phyloP scores from a whole-genome alignment of 2,113 vertebrate species.

The Triplophysa rosa region DNA sequence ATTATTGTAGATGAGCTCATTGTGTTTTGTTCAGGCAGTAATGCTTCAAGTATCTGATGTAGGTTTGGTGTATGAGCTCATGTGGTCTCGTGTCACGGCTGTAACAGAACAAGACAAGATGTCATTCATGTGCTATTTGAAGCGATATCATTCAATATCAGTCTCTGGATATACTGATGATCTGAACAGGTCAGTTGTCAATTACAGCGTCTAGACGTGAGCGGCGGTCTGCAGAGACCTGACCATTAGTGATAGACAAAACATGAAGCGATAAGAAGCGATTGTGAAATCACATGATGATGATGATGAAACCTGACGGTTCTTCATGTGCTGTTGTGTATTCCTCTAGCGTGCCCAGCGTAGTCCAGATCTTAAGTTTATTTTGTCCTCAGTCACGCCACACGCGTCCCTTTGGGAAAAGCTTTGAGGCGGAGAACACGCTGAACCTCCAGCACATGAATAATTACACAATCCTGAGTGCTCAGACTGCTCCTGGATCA shows the following conservation, averaged over 20 bases:
- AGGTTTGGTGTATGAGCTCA: no score
- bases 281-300: neutral
- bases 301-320: no score
- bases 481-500: neutral
- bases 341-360: neutral
- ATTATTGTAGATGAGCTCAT: no score
- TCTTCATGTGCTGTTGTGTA: no score
- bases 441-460: conserved; percentile 44
- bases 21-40: no score
- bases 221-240: conserved; percentile 27
- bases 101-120: conserved; percentile 37
- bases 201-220: conserved; percentile 49
- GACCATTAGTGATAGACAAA: neutral
- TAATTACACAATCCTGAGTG: conserved; percentile 43
- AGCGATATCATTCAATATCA: conserved; percentile 45
- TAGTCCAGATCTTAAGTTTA: conserved; percentile 19
- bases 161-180: conserved; percentile 49
- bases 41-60: no score
- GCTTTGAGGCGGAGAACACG: conserved; percentile 31
- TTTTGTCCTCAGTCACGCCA: conserved; percentile 46
- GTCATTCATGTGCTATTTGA: conserved; percentile 52
- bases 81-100: neutral
- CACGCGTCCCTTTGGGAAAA: conserved; percentile 38
- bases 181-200: conserved; percentile 51
- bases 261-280: neutral